phyloP scores from a whole-genome alignment of 2,113 vertebrate genomes.

The Tachycineta bicolor region DNA sequence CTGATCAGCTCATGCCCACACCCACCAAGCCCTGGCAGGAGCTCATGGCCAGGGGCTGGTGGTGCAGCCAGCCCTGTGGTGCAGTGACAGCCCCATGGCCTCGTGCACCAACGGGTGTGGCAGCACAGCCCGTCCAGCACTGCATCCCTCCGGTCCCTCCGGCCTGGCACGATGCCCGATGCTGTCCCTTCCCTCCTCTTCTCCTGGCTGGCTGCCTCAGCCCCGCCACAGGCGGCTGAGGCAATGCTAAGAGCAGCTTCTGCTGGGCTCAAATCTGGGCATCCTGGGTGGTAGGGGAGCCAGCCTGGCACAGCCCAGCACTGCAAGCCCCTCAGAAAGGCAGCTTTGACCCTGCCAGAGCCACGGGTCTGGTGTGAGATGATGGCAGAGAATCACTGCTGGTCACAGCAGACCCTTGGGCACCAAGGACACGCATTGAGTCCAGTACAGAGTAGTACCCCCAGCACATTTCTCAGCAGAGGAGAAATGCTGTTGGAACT shows the following conservation, averaged over 20 bases:
- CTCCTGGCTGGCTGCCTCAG: neutral
- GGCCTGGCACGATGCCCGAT: rapidly evolving
- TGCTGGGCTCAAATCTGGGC: rapidly evolving
- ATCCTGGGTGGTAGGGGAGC: neutral
- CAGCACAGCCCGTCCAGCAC: neutral
- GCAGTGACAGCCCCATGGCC: rapidly evolving
- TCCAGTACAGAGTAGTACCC: rapidly evolving
- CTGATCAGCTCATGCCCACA: neutral
- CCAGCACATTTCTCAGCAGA: neutral
- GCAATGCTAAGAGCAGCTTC: neutral
- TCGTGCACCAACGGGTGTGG: rapidly evolving
- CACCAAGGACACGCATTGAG: neutral
- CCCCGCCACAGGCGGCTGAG: rapidly evolving
- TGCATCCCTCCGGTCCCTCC: rapidly evolving
- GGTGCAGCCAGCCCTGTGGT: neutral
- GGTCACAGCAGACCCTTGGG: neutral
- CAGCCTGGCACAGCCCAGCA: neutral
- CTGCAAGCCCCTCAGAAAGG: rapidly evolving
- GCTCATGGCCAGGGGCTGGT: rapidly evolving
- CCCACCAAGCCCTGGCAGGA: neutral
- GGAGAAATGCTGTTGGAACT: neutral
- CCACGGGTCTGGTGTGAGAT: rapidly evolving
- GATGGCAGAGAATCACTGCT: rapidly evolving
- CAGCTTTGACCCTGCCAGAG: rapidly evolving
- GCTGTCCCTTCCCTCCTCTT: neutral